Evolutionary conservation across 2,888 invertebrate genomes (phyloP), one percentile per base, ranked within the genome.

Genomic region (Abrostola triplasia): DNA sequence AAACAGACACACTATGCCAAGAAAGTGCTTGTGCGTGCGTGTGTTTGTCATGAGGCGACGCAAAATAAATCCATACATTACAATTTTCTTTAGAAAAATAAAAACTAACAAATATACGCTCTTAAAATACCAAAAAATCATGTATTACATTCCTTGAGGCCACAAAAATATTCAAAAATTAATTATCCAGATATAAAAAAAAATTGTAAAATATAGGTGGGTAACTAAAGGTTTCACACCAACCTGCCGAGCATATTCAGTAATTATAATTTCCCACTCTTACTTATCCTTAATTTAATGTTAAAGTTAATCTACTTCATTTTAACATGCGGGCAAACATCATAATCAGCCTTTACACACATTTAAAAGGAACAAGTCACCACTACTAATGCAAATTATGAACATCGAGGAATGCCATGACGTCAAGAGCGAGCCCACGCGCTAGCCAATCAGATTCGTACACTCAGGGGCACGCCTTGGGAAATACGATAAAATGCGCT

Each of bases 391-490:
- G 86, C 87, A 88, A 82, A 89, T 89, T 90, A 88, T 89, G 88
- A 87, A 88, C 85, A 90, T 88, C 85, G 86, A 90, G 89, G 93
- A 92, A 93, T 93, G 91, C 83, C 82, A 79, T 92, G 92, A 94
- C 94, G 94, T 93, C 92, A 92, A 82, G 90, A 93, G 82, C 94
- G 93, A 93, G 94, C 94, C 94, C 94, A 94, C 91, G 88, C 91
- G 86, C 80, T 84, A 82, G 77, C 94, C 94, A 94, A 94, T 94
- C 92, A 92, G 87, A 82, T 91, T 95, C 81, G 87, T 95, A 74
- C 90, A 95, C 80, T 92, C 91, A 89, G 95, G 95, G 91, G 96
- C 96, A 79, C 93, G 96, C 79, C 92, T 95, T 81, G 94, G 95
- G 92, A 95, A 95, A 78, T 72, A 84, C 71, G 72, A 77, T 78